Conservation (phyloP, 53 echinoderm and acorn worm species). For the Henricia sp. region DNA sequence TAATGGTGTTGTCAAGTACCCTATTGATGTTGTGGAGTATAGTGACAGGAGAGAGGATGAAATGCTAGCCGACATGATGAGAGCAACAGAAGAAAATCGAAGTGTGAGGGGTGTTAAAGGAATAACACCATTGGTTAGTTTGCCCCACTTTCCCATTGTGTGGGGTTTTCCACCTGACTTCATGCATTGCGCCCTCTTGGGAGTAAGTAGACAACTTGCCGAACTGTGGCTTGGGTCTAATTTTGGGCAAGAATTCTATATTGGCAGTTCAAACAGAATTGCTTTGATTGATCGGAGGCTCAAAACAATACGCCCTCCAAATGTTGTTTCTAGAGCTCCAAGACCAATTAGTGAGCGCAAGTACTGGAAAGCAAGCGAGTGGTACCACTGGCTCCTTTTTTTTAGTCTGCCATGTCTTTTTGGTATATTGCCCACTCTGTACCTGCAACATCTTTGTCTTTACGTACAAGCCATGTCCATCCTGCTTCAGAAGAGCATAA, state of each 20-base stretch:
- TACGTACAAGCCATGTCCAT: slow-evolving; percentile 64
- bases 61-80: slow-evolving; percentile 57
- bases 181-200: slow-evolving; percentile 59
- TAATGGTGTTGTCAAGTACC: slow-evolving; percentile 59
- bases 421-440: slow-evolving; percentile 30
- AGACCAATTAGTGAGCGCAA: slow-evolving; percentile 37
- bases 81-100: slow-evolving; percentile 42
- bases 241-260: slow-evolving; percentile 23
- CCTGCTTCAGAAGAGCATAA: slow-evolving; percentile 61
- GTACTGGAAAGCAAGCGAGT: slow-evolving; percentile 61
- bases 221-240: slow-evolving; percentile 54
- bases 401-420: slow-evolving; percentile 56
- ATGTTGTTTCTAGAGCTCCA: slow-evolving; percentile 31
- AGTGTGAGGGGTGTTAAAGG: slow-evolving; percentile 66
- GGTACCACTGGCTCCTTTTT: slow-evolving; percentile 63
- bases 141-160: slow-evolving; percentile 56
- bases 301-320: not conserved
- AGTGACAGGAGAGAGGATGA: slow-evolving; percentile 58
- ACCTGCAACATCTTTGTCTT: slow-evolving; percentile 35
- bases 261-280: slow-evolving; percentile 36
- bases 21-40: slow-evolving; percentile 61
- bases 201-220: slow-evolving; percentile 53
- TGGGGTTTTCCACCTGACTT: slow-evolving; percentile 71
- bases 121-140: slow-evolving; percentile 54
- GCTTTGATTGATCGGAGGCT: slow-evolving; percentile 7